These are phyloP conservation scores for Chymomyza caudatula DNA, from an alignment of 2,888 invertebrate species.

Conservation along the genomic window DNA sequence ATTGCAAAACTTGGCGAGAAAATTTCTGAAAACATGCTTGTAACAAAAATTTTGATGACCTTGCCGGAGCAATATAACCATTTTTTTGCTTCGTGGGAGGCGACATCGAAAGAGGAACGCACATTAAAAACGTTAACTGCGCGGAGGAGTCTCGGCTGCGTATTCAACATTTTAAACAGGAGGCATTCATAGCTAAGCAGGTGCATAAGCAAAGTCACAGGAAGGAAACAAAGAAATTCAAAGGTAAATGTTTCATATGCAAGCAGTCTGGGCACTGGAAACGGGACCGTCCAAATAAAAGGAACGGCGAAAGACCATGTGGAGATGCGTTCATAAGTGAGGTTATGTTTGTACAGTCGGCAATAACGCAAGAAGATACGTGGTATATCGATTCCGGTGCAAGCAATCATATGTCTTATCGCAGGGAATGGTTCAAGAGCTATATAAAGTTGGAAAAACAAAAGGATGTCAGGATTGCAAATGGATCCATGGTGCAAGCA, in stretches of 20 bases:
- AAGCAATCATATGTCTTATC: neutral
- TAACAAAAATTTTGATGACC: constrained; percentile 53
- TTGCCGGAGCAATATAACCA: constrained; percentile 50
- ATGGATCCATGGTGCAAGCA: constrained; percentile 30
- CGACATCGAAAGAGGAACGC: constrained; percentile 51
- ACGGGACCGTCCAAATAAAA: constrained; percentile 3
- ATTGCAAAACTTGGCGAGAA: constrained; percentile 8
- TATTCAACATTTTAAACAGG: constrained; percentile 11
- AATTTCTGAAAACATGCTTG: constrained; percentile 31
- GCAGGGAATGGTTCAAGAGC: constrained; percentile 5
- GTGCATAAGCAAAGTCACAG: neutral
- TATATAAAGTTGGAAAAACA: constrained; percentile 9
- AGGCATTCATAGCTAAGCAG: constrained; percentile 3
- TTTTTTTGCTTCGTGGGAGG: constrained; percentile 39
- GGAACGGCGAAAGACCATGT: neutral
- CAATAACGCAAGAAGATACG: neutral
- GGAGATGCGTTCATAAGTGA: constrained; percentile 15
- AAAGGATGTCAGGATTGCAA: constrained; percentile 21
- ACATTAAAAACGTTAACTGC: constrained; percentile 46
- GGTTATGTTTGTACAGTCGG: constrained; percentile 6
- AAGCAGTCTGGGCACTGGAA: constrained; percentile 4
- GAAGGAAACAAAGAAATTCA: neutral
- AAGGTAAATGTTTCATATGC: constrained; percentile 7
- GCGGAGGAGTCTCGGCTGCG: constrained; percentile 40
- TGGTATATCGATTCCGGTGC: constrained; percentile 23